Conservation (phyloP, 2,888 invertebrate genomes). For the Frankliniella fusca region DNA sequence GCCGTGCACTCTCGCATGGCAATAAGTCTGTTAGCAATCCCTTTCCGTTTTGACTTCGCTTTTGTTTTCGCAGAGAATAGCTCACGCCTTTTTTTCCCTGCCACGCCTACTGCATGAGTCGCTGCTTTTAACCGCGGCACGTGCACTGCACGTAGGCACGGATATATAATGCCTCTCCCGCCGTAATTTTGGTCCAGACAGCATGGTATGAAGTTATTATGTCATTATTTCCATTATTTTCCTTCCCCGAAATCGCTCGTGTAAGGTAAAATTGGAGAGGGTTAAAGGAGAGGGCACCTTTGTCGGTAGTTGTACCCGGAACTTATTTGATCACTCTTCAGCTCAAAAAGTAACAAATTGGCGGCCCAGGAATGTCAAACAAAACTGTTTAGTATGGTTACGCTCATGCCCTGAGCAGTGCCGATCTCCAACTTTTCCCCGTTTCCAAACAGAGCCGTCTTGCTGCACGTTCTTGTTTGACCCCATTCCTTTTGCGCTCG, state of each 20-base stretch:
- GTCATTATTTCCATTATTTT: constrained; percentile 5
- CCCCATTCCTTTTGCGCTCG: too few relatives aligned
- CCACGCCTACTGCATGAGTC: neutral
- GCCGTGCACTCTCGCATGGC: too few relatives aligned
- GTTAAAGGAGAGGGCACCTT: neutral
- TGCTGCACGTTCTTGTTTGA: too few relatives aligned
- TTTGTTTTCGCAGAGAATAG: neutral
- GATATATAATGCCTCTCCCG: neutral
- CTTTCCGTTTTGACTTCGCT: too few relatives aligned
- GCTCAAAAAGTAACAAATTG: neutral
- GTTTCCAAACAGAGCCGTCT: too few relatives aligned
- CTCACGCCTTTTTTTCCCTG: neutral
- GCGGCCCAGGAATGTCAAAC: too few relatives aligned
- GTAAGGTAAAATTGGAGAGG: neutral
- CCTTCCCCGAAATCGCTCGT: neutral
- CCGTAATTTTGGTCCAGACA: neutral
- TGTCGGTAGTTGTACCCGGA: neutral
- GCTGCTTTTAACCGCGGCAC: neutral
- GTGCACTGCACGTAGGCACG: constrained; percentile 1
- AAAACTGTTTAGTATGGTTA: too few relatives aligned
- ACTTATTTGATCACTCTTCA: neutral
- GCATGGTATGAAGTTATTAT: constrained; percentile 14
- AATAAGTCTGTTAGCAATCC: too few relatives aligned
- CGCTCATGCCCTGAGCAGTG: too few relatives aligned
- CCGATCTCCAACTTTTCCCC: too few relatives aligned